Percentiles rank a stretch among this genome's conserved stretches.
Conservation (phyloP, 2,888 invertebrate genomes). For the Amblyteles armatorius region DNA sequence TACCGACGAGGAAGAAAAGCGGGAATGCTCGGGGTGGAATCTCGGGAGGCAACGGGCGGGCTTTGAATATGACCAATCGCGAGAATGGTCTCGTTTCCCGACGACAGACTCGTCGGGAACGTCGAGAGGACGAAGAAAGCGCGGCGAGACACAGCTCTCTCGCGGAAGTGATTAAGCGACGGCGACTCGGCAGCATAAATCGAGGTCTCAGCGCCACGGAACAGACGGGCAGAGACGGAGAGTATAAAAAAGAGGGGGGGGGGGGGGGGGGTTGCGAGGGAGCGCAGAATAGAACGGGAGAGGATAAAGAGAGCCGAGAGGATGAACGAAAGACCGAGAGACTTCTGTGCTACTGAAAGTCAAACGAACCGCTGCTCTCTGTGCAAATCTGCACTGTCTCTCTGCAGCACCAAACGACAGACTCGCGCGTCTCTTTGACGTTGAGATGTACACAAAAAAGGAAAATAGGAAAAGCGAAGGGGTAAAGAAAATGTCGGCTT, state of each 20-base stretch:
- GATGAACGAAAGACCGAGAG: slow-evolving; percentile 46
- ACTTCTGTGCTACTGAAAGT: slow-evolving; percentile 38
- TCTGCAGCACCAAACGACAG: slow-evolving; percentile 47
- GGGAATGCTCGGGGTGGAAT: neutral
- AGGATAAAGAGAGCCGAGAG: slow-evolving; percentile 43
- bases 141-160: slow-evolving; percentile 67
- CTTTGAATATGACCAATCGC: slow-evolving; percentile 78
- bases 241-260: slow-evolving; percentile 23
- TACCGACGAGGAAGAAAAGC: slow-evolving; percentile 2
- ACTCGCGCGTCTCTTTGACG: slow-evolving; percentile 57
- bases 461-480: neutral
- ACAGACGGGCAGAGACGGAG: slow-evolving; percentile 51
- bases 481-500: slow-evolving; percentile 22
- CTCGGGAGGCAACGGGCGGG: slow-evolving; percentile 4
- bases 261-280: slow-evolving; percentile 13
- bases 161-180: slow-evolving; percentile 70
- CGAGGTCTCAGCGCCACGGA: slow-evolving; percentile 54
- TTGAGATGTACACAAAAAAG: slow-evolving; percentile 42
- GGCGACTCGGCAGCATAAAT: slow-evolving; percentile 66
- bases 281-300: slow-evolving; percentile 34
- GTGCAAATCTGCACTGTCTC: slow-evolving; percentile 23
- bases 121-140: slow-evolving; percentile 66
- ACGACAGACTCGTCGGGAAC: slow-evolving; percentile 26
- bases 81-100: slow-evolving; percentile 75
- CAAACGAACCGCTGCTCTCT: slow-evolving; percentile 52